Conservation (phyloP, 1,140 invertebrate genomes). For the Euglossa dilemma region DNA sequence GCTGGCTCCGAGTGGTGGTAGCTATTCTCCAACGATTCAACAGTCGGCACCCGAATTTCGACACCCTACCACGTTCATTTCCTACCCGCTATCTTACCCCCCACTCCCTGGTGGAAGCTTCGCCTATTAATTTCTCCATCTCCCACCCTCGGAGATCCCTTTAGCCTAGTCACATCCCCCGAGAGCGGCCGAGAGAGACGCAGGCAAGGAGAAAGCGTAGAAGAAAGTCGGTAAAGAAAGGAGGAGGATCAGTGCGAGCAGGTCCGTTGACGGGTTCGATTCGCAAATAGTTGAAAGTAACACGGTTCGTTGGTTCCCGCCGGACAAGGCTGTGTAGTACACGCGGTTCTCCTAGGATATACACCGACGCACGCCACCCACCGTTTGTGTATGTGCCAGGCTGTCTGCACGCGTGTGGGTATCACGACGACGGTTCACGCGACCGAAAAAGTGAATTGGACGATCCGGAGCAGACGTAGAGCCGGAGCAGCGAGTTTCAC, state of each 20-base stretch:
- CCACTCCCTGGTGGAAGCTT: background rate
- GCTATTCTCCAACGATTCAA: background rate
- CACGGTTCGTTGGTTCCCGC: background rate
- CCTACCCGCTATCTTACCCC: background rate
- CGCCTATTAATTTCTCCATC: conserved; percentile 15
- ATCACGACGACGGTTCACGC: background rate
- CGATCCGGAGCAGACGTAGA: background rate
- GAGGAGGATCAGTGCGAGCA: conserved; percentile 57
- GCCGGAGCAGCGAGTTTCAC: background rate
- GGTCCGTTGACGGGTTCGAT: conserved; percentile 8
- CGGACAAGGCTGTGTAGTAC: background rate
- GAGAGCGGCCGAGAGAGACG: background rate
- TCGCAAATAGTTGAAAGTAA: background rate
- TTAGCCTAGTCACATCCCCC: conserved; percentile 1
- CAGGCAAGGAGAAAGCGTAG: conserved; percentile 33
- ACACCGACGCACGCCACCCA: background rate
- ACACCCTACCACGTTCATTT: background rate
- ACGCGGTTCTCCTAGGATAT: background rate
- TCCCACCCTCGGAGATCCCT: conserved; percentile 11
- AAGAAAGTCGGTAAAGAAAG: conserved; percentile 55
- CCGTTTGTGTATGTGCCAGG: background rate
- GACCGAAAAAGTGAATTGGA: conserved; percentile 33
- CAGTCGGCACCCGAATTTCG: background rate
- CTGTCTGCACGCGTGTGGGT: conserved; percentile 13
- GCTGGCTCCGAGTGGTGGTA: background rate